phyloP scores from a whole-genome alignment of 2,113 vertebrate species.

The Leptocoma aspasia region DNA sequence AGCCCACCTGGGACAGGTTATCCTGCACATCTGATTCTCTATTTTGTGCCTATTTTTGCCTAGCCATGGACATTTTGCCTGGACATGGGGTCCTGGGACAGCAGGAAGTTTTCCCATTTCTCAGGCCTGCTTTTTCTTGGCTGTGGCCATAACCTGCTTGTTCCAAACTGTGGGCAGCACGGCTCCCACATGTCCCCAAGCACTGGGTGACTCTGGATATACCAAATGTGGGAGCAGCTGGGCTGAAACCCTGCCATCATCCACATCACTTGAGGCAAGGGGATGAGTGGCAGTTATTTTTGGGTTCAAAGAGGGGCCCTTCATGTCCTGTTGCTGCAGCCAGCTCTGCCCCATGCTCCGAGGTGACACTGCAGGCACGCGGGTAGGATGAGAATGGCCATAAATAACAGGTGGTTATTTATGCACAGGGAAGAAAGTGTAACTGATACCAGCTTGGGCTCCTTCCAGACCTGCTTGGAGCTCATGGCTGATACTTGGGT shows the following conservation, averaged over 20 bases:
- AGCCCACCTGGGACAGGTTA: background rate
- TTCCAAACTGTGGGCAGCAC: background rate
- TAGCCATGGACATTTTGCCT: background rate
- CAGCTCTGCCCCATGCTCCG: background rate
- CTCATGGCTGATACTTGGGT: slow-evolving; percentile 17
- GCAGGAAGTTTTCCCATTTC: background rate
- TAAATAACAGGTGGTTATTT: slow-evolving; percentile 20
- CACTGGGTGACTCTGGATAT: background rate
- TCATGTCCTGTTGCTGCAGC: background rate
- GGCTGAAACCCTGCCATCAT: background rate
- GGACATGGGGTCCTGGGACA: background rate
- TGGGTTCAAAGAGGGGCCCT: background rate
- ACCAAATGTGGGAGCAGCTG: background rate
- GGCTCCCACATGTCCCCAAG: background rate
- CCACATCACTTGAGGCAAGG: background rate
- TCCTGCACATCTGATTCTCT: background rate
- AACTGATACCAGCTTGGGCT: slow-evolving; percentile 41
- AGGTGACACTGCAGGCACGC: background rate
- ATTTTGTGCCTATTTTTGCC: background rate
- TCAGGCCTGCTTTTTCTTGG: background rate
- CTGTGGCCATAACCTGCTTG: background rate
- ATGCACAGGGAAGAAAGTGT: background rate
- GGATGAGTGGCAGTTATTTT: background rate
- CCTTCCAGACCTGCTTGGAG: slow-evolving; percentile 18
- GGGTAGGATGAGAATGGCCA: background rate